These are phyloP conservation scores for Athripsodes cinereus DNA, from an alignment of 2,888 invertebrate species.

Conservation along the genomic window DNA sequence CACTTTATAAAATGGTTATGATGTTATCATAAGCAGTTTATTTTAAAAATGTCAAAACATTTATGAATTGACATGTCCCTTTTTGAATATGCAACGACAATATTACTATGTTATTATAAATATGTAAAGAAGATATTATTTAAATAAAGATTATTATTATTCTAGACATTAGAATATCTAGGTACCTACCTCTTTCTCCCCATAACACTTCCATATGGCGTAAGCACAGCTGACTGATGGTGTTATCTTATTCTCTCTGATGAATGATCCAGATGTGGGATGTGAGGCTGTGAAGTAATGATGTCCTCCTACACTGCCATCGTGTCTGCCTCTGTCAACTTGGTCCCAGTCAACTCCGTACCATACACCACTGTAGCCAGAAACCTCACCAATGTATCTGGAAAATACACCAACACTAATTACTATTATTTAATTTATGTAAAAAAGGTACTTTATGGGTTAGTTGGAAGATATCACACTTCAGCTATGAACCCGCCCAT, in stretches of 20 bases:
- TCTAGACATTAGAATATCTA: neutral
- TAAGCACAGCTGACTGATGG: constrained; percentile 65
- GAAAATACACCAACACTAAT: no score
- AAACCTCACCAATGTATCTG: constrained; percentile 71
- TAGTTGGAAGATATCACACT: no score
- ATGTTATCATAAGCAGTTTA: no score
- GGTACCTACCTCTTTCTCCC: constrained; percentile 41
- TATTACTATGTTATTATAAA: neutral
- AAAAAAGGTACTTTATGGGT: no score
- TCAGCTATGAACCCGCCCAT: no score
- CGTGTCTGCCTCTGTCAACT: constrained; percentile 81
- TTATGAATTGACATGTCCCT: no score
- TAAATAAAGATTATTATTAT: no score
- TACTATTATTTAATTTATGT: no score
- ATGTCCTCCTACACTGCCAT: constrained; percentile 75
- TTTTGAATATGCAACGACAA: neutral
- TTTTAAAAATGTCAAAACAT: no score
- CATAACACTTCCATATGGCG: constrained; percentile 57
- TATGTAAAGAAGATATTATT: no score
- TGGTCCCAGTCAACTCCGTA: constrained; percentile 98
- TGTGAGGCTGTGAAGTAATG: constrained; percentile 74
- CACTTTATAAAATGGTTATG: no score
- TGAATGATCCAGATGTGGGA: constrained; percentile 83
- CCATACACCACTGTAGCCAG: constrained; percentile 71
- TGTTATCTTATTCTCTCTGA: constrained; percentile 74